Base-by-base conservation (phyloP, 2,888 invertebrate species). In the Spisula subtruncata region DNA sequence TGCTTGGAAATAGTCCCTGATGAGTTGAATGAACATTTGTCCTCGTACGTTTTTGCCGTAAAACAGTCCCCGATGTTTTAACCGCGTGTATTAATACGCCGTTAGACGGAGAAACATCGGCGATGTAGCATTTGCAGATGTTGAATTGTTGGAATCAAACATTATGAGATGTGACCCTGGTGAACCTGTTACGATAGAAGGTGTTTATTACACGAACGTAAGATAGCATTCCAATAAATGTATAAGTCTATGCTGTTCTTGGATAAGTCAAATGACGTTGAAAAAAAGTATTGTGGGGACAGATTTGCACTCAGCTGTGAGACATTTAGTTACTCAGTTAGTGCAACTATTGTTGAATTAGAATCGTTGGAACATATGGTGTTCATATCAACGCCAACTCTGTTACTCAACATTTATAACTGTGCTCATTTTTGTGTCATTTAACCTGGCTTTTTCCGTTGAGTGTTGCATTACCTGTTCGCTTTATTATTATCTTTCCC, bases 1-100 rank as follows among this genome's bases (percentile, higher is more conserved):
- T 75, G 35, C 75, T 4, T 32, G 75, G 35, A 32, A 75, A 75
- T 75, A 75, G 75, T 75, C 75, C 60, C 60, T 25, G 25, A 60
- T 60, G 60, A 60, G n/a, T 60, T 25, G 8, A 60, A 60, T 25
- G 60, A 60, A 20, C n/a, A 20, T 60, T 60, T 60, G 60, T 60
- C 60, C 60, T 60, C n/a, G 60, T 20, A 60, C 2, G n/a, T 20
- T 60, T 60, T 60, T 60, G 60, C n/a, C 20, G 60, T 0, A 60
- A 60, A 60, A 60, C n/a, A 60, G 60, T 60, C 60, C 35, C 35
- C 35, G 75, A 32, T 32, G 75, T 35, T 35, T 75, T 75, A 25
- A 75, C 32, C 75, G 75, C 8, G 75, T 20, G 75, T 75, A 75
- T 75, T 32, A 75, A 10, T 75, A 32, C 75, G 35, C 75, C 16